A percentile compares a stretch with the other conserved stretches of the same genome.
These are phyloP conservation scores for Bufo gargarizans DNA, from an alignment of 2,113 vertebrate species.

Conservation along the genomic window DNA sequence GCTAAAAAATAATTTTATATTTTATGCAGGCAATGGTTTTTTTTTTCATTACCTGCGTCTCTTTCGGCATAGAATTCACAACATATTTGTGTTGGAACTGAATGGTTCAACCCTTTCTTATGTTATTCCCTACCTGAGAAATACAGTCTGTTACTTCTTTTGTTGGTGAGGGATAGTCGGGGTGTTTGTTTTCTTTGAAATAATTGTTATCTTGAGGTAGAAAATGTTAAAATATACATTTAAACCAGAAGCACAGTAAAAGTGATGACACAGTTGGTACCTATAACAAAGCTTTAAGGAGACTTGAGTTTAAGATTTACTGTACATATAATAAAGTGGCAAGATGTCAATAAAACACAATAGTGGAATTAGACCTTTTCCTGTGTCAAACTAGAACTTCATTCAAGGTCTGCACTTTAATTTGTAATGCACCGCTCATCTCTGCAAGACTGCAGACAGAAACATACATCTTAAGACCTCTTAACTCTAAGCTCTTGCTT, in stretches of 20 bases:
- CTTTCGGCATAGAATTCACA: not conserved
- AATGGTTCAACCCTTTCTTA: not conserved
- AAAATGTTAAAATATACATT: conserved; percentile 45
- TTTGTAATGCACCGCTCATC: not conserved
- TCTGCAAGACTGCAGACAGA: conserved; percentile 1
- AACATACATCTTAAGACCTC: conserved; percentile 29
- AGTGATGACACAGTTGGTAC: conserved; percentile 27
- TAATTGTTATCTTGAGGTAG: conserved; percentile 47
- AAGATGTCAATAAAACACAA: conserved; percentile 23
- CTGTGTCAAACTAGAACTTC: not conserved
- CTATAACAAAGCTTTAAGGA: conserved; percentile 18
- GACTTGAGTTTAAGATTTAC: not conserved
- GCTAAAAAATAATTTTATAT: not conserved
- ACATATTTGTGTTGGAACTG: conserved; percentile 12
- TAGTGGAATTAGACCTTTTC: conserved; percentile 2
- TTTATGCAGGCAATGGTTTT: not conserved
- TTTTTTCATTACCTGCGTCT: conserved; percentile 36
- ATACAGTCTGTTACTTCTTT: not conserved
- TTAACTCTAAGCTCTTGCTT: not conserved
- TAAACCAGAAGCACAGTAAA: conserved; percentile 32
- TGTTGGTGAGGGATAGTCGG: conserved; percentile 1
- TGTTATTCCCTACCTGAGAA: conserved; percentile 47
- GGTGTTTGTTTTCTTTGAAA: not conserved
- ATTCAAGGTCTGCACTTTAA: not conserved
- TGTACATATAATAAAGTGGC: conserved; percentile 26